Conservation (phyloP, 2,888 invertebrate genomes). For the Ectemnius cavifrons region DNA sequence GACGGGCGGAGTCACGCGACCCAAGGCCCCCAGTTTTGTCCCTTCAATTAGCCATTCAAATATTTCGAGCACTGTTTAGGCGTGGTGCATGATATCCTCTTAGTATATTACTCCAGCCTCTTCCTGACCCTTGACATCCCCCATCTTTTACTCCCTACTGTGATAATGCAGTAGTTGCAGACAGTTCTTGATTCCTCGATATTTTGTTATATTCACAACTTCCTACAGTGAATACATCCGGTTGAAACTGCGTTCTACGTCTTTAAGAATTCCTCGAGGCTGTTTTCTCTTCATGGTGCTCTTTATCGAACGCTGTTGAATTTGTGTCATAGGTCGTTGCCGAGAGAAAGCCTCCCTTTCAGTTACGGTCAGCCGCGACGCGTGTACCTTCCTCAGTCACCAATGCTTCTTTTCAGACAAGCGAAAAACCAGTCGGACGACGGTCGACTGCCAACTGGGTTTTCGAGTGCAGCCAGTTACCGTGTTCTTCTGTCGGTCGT, state of each 20-base stretch:
- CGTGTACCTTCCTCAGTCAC: conserved; percentile 31
- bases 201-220: not conserved
- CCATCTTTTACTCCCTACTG: not conserved
- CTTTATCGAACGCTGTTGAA: conserved; percentile 37
- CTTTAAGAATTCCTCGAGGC: conserved; percentile 2
- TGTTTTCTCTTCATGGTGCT: conserved; percentile 20
- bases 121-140: not conserved
- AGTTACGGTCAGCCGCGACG: conserved; percentile 33
- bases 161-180: not conserved
- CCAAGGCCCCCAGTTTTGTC: not conserved
- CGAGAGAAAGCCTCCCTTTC: conserved; percentile 36
- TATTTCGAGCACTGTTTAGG: conserved; percentile 23
- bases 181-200: not conserved
- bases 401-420: conserved; percentile 32
- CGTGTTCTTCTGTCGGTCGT: not conserved
- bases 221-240: not conserved
- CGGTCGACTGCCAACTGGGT: not conserved
- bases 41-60: conserved; percentile 42
- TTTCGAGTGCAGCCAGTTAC: conserved; percentile 5
- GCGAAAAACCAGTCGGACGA: conserved; percentile 2
- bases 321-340: conserved; percentile 48
- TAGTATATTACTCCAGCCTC: not conserved
- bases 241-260: not conserved
- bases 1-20: conserved; percentile 21
- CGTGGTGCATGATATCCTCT: conserved; percentile 11